Percentiles rank a stretch among this genome's conserved stretches.
phyloP scores from a whole-genome alignment of 1,140 invertebrate genomes.

The Oncopodura yosiiana region DNA sequence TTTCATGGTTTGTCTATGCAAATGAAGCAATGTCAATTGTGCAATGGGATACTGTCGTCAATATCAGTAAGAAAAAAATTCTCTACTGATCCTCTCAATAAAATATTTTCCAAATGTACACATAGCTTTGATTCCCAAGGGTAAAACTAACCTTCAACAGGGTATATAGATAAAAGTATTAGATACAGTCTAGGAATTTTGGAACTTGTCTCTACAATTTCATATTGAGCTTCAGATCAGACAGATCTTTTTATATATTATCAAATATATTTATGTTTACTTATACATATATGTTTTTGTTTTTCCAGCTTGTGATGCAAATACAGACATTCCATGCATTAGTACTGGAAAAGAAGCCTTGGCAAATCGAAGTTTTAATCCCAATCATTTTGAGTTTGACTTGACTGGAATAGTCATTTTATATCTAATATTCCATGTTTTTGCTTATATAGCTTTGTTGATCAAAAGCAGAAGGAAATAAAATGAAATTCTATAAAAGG shows the following conservation, averaged over 20 bases:
- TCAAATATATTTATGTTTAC: conserved; percentile 26
- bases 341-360: conserved; percentile 59
- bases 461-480: conserved; percentile 53
- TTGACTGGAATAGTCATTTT: conserved; percentile 53
- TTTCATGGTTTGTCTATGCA: conserved; percentile 87
- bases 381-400: conserved; percentile 53
- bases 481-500: conserved; percentile 30
- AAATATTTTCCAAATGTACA: too few relatives aligned
- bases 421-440: conserved; percentile 56
- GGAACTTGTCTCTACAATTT: neutral
- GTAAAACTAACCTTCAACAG: too few relatives aligned
- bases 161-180: too few relatives aligned
- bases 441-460: conserved; percentile 56
- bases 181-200: neutral
- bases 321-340: conserved; percentile 55
- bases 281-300: conserved; percentile 32
- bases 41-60: conserved; percentile 63
- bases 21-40: conserved; percentile 76
- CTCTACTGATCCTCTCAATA: too few relatives aligned
- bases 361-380: conserved; percentile 58
- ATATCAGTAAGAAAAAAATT: conserved; percentile 61
- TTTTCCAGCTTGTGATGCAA: conserved; percentile 54
- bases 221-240: neutral
- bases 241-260: conserved; percentile 16
- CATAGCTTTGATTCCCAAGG: too few relatives aligned